Base-by-base conservation (phyloP, 2,888 invertebrate species). In the Troides helena region DNA sequence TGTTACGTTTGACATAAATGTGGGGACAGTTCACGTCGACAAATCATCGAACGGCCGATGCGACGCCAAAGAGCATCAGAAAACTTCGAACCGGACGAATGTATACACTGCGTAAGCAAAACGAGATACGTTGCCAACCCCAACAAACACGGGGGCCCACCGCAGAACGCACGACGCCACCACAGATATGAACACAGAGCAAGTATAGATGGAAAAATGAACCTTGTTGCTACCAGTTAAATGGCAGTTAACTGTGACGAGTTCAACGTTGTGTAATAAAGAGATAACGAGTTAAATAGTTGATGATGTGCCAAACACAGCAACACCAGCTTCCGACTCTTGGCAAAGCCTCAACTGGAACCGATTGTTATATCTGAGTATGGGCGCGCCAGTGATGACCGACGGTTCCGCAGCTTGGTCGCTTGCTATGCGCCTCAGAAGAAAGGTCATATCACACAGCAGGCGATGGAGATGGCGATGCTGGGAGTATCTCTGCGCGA, bases 81-180 rank as follows among this genome's bases (percentile, higher is more conserved):
- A 62, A 58, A 57, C 57, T n/a, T 46, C n/a, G 21, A 21, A 12
- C n/a, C 50, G 53, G 50, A 46, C 30, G 12, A 4, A 46, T 17
- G 25, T 25, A 61, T 1, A 62, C 30, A 25, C 17, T 63, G 57
- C 36, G 17, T 17, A 17, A 23, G n/a, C 62, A 36, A 65, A 53
- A 50, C n/a, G 56, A 23, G 21, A 2, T 59, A 39, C 7, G 53
- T 14, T 70, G 70, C 70, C 70, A 70, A 67, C 36, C 60, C 21
- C 30, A 63, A 56, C n/a, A n/a, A 53, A 67, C 30, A 46, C 18
- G 18, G 57, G n/a, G 46, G 46, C 17, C 58, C 58, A 30, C n/a
- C 23, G 50, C 58, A 70, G 67, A 56, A 59, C 39, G 67, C 50
- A 64, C 64, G 70, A 67, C 70, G 67, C 70, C 67, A 46, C 62